Base-by-base conservation (phyloP, 2,797 vertebrate genomes). In the Trematomus bernacchii region DNA sequence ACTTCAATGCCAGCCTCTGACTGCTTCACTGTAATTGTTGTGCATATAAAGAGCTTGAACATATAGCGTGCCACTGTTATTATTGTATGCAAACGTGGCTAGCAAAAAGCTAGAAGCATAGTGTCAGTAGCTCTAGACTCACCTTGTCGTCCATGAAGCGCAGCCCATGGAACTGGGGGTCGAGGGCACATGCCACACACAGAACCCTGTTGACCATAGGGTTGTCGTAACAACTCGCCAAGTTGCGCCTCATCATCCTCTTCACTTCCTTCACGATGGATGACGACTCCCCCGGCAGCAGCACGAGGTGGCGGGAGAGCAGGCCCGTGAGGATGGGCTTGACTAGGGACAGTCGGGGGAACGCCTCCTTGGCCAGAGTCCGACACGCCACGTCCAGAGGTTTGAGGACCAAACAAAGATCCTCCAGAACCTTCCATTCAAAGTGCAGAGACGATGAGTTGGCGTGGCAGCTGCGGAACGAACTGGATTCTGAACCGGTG, bases 241-340 rank as follows among this genome's bases (percentile, higher is more conserved):
- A 59, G 70, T 78, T 91, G 14, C 83, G 68, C 58, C 92, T 91
- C 76, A 95, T 93, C 66, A 84, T 91, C 77, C 80, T 89, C 83
- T 95, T 95, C 47, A 92, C 85, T 23, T 93, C 92, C 50, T 89
- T 93, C 12, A 91, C 43, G 73, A 83, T 57, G 59, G 87, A 66
- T 1, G 89, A 80, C 0, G 90, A 92, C 30, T 95, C 94, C 19
- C 87, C 87, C 0, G 92, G 89, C 4, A 85, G 85, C 2, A 85
- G 68, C 10, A 92, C 88, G 0, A 95, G 91, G 78, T 95, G 95
- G 57, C 94, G 93, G 3, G 93, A 91, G 3, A 95, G 86, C 73
- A 96, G 83, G 46, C 94, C 93, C 0, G 91, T 95, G 51, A 95
- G 92, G 37, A 96, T 93, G 9, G 95, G 95, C 40, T 95, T 95